Evolutionary conservation across 2,113 vertebrate genomes (phyloP).

Genomic region (Syngnathoides biaculeatus): DNA sequence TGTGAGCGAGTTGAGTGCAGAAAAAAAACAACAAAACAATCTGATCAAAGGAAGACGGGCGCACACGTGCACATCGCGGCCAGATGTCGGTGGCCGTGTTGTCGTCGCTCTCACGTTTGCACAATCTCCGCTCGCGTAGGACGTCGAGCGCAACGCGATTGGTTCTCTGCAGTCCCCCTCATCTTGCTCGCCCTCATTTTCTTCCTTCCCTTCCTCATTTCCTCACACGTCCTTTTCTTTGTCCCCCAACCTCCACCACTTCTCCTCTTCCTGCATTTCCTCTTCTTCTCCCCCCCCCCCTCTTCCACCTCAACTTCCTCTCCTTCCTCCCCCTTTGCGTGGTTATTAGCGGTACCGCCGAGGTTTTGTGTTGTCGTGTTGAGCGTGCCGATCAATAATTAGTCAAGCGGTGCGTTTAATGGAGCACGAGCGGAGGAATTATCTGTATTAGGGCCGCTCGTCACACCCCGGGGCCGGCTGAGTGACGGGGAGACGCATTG

Average conservation of each 20-base stretch:
- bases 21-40: constrained; percentile 43
- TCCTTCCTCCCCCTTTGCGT: neutral
- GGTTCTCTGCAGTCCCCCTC: neutral
- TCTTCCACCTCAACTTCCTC: neutral
- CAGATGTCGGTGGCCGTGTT: constrained; percentile 53
- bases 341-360: neutral
- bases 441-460: constrained; percentile 25
- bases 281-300: neutral
- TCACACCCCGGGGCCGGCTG: constrained; percentile 12
- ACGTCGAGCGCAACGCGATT: neutral
- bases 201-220: neutral
- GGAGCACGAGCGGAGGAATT: constrained; percentile 29
- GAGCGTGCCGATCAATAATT: constrained; percentile 28
- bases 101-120: constrained; percentile 6
- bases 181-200: neutral
- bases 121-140: neutral
- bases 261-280: neutral
- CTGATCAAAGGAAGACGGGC: constrained; percentile 30
- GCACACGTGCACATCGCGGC: constrained; percentile 48
- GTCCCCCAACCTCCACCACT: neutral
- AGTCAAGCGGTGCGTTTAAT: constrained; percentile 29
- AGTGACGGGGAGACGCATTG: constrained; percentile 23
- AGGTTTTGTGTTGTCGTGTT: neutral
- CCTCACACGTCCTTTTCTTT: neutral
- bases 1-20: neutral